A percentile compares a stretch with the other conserved stretches of the same genome.
Conservation (phyloP, 2,113 vertebrate genomes). For the Tapirus terrestris region DNA sequence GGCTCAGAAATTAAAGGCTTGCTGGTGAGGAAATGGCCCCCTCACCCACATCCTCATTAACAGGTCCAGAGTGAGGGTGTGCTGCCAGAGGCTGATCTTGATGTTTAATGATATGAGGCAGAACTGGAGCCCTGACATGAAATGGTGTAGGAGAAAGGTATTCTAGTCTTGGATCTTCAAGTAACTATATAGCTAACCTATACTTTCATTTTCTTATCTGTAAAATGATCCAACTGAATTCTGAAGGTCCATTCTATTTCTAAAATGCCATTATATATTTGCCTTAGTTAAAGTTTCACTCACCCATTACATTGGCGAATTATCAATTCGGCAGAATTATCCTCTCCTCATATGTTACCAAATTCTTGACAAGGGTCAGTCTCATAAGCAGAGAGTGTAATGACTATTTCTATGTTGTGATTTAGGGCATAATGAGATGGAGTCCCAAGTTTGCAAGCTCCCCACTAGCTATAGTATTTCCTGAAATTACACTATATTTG, state of each 20-base stretch:
- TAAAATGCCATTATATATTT: constrained; percentile 36
- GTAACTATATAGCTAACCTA: neutral
- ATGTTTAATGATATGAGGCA: neutral
- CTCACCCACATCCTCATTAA: neutral
- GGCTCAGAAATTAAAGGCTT: neutral
- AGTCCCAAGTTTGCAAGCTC: neutral
- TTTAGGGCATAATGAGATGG: neutral
- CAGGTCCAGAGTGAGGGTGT: neutral
- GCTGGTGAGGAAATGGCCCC: neutral
- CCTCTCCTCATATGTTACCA: neutral
- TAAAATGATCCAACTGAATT: constrained; percentile 5
- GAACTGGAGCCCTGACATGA: neutral
- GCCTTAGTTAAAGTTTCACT: neutral
- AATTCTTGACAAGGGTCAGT: neutral
- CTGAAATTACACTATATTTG: neutral
- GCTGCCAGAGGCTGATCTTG: neutral
- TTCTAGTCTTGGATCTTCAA: neutral
- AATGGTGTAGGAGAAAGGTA: neutral
- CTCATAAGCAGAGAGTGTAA: neutral
- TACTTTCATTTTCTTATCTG: neutral
- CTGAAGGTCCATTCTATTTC: neutral
- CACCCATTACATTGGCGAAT: neutral
- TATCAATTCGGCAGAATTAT: neutral
- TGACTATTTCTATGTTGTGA: neutral
- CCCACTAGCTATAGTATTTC: neutral